Evolutionary conservation across 2,797 vertebrate genomes (phyloP).

Genomic region (Pseudochirops corinnae): DNA sequence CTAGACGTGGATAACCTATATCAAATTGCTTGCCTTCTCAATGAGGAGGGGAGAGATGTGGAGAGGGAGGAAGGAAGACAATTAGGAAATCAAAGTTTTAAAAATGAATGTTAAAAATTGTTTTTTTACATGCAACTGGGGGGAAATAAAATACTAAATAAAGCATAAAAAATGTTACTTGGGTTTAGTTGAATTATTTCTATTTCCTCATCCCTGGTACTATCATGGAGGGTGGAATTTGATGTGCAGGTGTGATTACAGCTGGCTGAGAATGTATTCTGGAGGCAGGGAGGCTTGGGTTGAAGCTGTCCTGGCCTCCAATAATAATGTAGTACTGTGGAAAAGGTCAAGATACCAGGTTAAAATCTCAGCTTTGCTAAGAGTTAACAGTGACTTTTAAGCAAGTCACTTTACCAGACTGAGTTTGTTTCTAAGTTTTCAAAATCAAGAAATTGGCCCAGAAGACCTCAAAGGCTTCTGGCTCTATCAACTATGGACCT

Average conservation of each 20-base stretch:
- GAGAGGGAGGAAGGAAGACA: no score
- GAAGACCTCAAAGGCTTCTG: background rate
- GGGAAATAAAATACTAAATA: no score
- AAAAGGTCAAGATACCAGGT: background rate
- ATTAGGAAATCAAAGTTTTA: no score
- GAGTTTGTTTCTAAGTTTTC: background rate
- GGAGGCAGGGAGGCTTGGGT: background rate
- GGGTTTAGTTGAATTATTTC: background rate
- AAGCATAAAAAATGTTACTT: background rate
- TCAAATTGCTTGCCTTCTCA: no score
- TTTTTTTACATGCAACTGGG: no score
- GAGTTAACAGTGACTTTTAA: background rate
- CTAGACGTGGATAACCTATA: no score
- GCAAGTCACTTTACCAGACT: background rate
- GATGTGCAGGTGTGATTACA: background rate
- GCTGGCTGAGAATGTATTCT: background rate
- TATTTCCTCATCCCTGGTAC: background rate
- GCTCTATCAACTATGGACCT: background rate
- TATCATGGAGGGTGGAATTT: background rate
- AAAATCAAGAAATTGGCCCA: background rate
- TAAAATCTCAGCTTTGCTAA: background rate
- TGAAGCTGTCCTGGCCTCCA: background rate
- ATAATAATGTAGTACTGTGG: background rate
- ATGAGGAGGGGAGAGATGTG: no score
- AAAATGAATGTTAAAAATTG: no score